A percentile compares a stretch with the other conserved stretches of the same genome.
Evolutionary conservation across 2,113 vertebrate genomes (phyloP).

Genomic region (Ageneiosus marmoratus): DNA sequence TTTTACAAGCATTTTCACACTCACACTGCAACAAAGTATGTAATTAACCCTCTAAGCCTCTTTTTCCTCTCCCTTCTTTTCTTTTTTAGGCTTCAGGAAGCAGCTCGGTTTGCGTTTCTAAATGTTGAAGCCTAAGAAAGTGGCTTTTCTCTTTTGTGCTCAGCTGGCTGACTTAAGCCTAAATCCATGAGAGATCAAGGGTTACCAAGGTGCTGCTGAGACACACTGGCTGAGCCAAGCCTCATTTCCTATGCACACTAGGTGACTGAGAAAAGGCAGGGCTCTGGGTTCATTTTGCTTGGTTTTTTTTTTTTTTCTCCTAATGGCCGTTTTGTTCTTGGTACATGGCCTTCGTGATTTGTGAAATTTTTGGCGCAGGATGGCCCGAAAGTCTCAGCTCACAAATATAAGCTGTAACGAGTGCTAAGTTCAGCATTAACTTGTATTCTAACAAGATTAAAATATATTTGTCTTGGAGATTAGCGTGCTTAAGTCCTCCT

Average conservation of each 20-base stretch:
- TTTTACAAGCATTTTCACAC: constrained; percentile 13
- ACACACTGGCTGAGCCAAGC: constrained; percentile 51
- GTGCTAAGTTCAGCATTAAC: constrained; percentile 92
- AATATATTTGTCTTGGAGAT: constrained; percentile 99
- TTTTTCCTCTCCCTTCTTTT: constrained; percentile 8
- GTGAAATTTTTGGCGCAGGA: constrained; percentile 68
- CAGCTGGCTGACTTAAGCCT: constrained; percentile 51
- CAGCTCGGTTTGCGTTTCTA: constrained; percentile 31
- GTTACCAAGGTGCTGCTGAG: constrained; percentile 63
- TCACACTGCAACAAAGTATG: background rate
- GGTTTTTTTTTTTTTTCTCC: background rate
- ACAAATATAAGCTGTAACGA: constrained; percentile 70
- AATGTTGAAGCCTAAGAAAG: constrained; percentile 46
- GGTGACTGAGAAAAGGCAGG: constrained; percentile 24
- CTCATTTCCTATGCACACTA: constrained; percentile 59
- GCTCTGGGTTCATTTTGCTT: background rate
- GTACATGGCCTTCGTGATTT: constrained; percentile 25
- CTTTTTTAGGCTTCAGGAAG: constrained; percentile 33
- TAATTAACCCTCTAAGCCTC: constrained; percentile 21
- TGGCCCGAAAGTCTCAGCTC: constrained; percentile 74
- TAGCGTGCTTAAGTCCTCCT: constrained; percentile 94
- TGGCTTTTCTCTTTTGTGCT: constrained; percentile 49
- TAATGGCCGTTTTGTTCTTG: constrained; percentile 12
- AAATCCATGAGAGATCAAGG: constrained; percentile 67
- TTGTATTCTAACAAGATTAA: constrained; percentile 99